Evolutionary conservation across 2,113 vertebrate genomes (phyloP).

Genomic region (Turnix velox): DNA sequence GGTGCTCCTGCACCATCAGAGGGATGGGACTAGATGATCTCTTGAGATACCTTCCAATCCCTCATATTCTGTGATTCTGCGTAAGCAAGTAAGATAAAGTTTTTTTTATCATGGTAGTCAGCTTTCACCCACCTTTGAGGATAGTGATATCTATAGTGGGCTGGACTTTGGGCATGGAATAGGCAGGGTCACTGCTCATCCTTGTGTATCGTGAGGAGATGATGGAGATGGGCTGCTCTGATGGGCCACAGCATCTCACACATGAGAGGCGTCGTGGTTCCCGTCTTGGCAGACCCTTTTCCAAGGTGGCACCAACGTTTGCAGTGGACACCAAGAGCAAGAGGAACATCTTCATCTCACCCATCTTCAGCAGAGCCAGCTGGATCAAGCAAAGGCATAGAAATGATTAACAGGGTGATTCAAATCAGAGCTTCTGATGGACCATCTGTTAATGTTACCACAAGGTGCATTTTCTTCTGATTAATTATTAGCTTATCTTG

Average conservation of each 20-base stretch:
- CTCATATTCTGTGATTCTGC: no score
- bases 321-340: background rate
- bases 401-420: background rate
- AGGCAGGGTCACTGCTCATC: background rate
- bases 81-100: background rate
- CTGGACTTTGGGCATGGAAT: slow-evolving; percentile 67
- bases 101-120: accelerated
- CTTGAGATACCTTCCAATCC: no score
- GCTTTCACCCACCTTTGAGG: slow-evolving; percentile 80
- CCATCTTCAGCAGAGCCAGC: slow-evolving; percentile 7
- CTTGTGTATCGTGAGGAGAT: background rate
- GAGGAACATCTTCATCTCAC: background rate
- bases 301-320: accelerated
- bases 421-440: background rate
- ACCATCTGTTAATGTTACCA: background rate
- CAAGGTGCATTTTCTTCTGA: background rate
- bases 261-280: background rate
- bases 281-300: background rate
- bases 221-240: background rate
- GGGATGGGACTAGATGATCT: no score
- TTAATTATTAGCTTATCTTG: slow-evolving; percentile 3
- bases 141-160: slow-evolving; percentile 84
- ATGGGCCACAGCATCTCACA: slow-evolving; percentile 29
- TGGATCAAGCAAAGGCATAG: background rate
- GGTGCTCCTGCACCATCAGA: no score